Base-by-base conservation (phyloP, 1,140 invertebrate species). In the Papilio helenus region DNA sequence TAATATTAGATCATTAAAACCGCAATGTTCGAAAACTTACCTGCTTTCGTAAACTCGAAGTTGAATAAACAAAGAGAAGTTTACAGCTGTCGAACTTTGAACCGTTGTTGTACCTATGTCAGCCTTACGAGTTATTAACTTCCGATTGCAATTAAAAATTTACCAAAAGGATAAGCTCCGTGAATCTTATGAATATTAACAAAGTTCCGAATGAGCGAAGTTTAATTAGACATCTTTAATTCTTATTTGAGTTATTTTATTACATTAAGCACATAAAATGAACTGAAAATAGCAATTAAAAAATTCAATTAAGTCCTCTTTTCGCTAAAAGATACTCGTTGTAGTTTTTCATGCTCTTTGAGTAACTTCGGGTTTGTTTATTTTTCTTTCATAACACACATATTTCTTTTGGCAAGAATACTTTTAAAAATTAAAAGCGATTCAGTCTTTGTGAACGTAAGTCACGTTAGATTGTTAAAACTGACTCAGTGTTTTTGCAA, bases 1-100 rank as follows among this genome's bases (percentile, higher is more conserved):
- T 93, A 93, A 94, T 94, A 93, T 93, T 93, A 93, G 90, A 94
- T 93, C 92, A 94, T 93, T 93, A 93, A 92, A 93, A 88, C 92
- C 93, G 85, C 91, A 92, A 92, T 92, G 93, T 93, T 91, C 86
- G 86, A 89, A 91, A 93, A 93, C 92, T 93, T 93, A 89, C 87
- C 90, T 92, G 91, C 88, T 91, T 91, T 89, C 85, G 80, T 82
- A 87, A 89, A 89, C 88, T 88, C 81, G 84, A 89, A 92, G 90
- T 93, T 91, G 84, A 87, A 92, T 90, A 93, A 94, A 94, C 92
- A 92, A 92, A 88, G 88, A 76, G 83, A 93, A 93, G 86, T 93
- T 93, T 88, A 87, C 83, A 84, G 87, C 85, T 86, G 58, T 83
- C 61, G 79, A 93, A 94, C 91, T 93, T 92, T 86, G 84, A 88